A percentile compares a stretch with the other conserved stretches of the same genome.
Evolutionary conservation across 2,113 vertebrate species (phyloP).

Genomic region (Ammospiza nelsoni): DNA sequence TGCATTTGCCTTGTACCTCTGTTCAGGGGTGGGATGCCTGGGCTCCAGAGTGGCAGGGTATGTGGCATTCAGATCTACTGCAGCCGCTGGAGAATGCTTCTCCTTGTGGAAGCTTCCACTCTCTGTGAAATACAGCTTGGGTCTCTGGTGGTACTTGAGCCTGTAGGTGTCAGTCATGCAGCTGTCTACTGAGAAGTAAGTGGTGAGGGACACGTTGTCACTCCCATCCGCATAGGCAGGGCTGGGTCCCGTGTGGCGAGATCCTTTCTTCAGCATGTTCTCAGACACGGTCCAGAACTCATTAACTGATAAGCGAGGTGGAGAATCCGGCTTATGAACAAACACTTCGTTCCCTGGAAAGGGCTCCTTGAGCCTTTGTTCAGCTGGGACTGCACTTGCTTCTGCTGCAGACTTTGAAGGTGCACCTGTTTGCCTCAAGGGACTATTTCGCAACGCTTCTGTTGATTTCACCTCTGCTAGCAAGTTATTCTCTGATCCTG

Average conservation of each 20-base stretch:
- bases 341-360: constrained; percentile 50
- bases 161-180: constrained; percentile 98
- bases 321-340: background rate
- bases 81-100: constrained; percentile 74
- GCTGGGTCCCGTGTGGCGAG: constrained; percentile 10
- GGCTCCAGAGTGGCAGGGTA: constrained; percentile 65
- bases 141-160: constrained; percentile 90
- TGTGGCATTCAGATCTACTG: constrained; percentile 68
- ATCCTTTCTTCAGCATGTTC: background rate
- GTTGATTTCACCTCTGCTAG: background rate
- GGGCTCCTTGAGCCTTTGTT: constrained; percentile 39
- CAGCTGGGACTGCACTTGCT: background rate
- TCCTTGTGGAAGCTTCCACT: constrained; percentile 64
- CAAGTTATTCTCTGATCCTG: constrained; percentile 21
- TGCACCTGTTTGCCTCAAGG: background rate
- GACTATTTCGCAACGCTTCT: constrained; percentile 9
- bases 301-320: constrained; percentile 9
- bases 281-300: constrained; percentile 47
- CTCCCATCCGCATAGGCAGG: background rate
- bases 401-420: constrained; percentile 38
- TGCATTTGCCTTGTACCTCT: constrained; percentile 68
- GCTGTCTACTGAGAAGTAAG: constrained; percentile 93
- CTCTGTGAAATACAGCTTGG: constrained; percentile 77
- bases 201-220: constrained; percentile 82
- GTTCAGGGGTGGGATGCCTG: constrained; percentile 57